Base-by-base conservation (phyloP, 2,113 vertebrate genomes). In the Tautogolabrus adspersus region DNA sequence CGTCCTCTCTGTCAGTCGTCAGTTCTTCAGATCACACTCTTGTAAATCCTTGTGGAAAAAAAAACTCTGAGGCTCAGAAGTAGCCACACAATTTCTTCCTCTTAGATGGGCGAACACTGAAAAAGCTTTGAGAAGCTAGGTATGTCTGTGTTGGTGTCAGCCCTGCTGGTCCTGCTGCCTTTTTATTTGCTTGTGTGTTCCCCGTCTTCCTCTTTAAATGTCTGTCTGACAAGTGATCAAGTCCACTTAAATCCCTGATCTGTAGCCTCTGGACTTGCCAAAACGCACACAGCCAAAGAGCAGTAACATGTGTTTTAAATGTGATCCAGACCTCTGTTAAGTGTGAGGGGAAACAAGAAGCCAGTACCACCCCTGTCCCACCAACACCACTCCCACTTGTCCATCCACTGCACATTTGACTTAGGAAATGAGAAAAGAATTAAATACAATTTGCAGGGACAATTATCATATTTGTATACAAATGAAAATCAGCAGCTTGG, bases 221-320 rank as follows among this genome's bases (percentile, higher is more conserved):
- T 66, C 52, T 37, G 3, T 55, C n/a, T 73, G 70, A 84, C 68
- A 79, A 84, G 67, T 69, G 66, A 81, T 77, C 65, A 58, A 49
- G 19, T 79, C 64, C 64, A n/a, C 21, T 83, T 86, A 65, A 82
- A 82, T 79, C 75, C 66, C 62, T 12, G 60, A 90, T 88, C 91
- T 90, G 94, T 94, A 52, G 92, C 64, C 66, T 79, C 66, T 44
- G 37, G 10, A 64, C 60, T 57, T 90, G 79, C 85, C 77, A 86
- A 88, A 83, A 68, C 64, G 30, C 88, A 73, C 77, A 56, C 82
- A 77, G 79, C 77, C 78, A 3, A 92, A 89, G 88, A 89, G 92
- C 84, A 93, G 89, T 82, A 96, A 95, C 96, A 96, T 96, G 96
- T 96, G 96, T 96, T 96, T 97, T 96, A 96, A 97, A 98, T 98